Conservation (phyloP, 2,888 invertebrate species). For the Caenorhabditis sp. region DNA sequence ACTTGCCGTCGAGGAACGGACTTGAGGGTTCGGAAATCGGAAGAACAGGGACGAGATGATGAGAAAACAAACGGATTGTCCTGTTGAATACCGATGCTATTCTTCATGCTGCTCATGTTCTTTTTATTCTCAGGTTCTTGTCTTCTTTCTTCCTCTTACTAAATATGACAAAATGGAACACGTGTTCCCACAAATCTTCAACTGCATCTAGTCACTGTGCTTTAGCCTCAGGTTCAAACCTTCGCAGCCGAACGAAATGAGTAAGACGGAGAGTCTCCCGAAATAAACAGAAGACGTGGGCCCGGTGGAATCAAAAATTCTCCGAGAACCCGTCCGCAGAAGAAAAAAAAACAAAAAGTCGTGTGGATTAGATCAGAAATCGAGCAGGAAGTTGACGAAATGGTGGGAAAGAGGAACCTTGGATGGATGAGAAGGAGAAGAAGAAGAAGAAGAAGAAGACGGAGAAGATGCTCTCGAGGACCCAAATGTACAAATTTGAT, state of each 20-base stretch:
- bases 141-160: no score
- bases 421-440: no score
- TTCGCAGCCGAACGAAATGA: background rate
- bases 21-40: slow-evolving; percentile 5
- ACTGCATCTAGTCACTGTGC: no score
- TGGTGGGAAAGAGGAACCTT: background rate
- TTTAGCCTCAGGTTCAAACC: no score
- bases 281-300: background rate
- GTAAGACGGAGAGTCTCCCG: no score
- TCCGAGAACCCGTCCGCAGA: background rate
- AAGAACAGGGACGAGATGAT: background rate
- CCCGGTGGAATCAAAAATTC: background rate
- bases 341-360: background rate
- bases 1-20: background rate
- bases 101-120: no score
- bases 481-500: background rate
- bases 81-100: no score
- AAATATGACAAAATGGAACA: no score
- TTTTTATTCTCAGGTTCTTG: no score
- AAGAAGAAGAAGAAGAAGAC: background rate
- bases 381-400: background rate
- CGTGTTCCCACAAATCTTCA: no score
- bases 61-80: no score
- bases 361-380: background rate
- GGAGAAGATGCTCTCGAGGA: background rate